These are phyloP conservation scores for Sclerodermus sp. DNA, from an alignment of 2,888 invertebrate genomes.

Conservation along the genomic window DNA sequence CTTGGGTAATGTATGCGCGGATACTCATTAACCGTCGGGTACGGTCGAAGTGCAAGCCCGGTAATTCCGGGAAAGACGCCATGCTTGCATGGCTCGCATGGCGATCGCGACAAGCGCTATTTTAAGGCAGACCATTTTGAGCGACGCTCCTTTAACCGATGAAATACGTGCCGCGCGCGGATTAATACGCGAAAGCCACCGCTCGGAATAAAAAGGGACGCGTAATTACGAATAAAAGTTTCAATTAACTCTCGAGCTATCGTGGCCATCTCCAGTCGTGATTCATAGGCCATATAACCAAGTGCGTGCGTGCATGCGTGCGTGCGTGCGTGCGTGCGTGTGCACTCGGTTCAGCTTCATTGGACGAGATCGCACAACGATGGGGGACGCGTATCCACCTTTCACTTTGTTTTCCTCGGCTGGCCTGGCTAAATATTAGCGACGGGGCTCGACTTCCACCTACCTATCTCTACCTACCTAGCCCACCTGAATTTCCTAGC, in stretches of 20 bases:
- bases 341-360: too few species aligned
- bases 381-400: slow-evolving; percentile 18
- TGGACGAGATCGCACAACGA: too few species aligned
- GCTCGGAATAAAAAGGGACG: slow-evolving; percentile 4
- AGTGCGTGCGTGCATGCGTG: slow-evolving; percentile 6
- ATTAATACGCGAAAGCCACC: slow-evolving; percentile 7
- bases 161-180: slow-evolving; percentile 6
- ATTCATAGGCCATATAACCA: slow-evolving; percentile 34
- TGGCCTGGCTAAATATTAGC: slow-evolving; percentile 27
- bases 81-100: neutral
- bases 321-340: neutral
- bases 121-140: slow-evolving; percentile 14
- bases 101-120: slow-evolving; percentile 3
- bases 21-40: slow-evolving; percentile 17
- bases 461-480: neutral
- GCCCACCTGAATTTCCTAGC: slow-evolving; percentile 14
- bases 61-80: slow-evolving; percentile 16
- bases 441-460: slow-evolving; percentile 24
- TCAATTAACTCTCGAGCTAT: slow-evolving; percentile 31
- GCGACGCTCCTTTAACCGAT: slow-evolving; percentile 11
- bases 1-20: slow-evolving; percentile 5
- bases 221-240: slow-evolving; percentile 38
- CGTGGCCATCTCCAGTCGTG: slow-evolving; percentile 25
- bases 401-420: slow-evolving; percentile 37
- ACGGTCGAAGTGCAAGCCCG: slow-evolving; percentile 13